Evolutionary conservation across 2,888 invertebrate genomes (phyloP).

Genomic region (Epinotia brunnichana): DNA sequence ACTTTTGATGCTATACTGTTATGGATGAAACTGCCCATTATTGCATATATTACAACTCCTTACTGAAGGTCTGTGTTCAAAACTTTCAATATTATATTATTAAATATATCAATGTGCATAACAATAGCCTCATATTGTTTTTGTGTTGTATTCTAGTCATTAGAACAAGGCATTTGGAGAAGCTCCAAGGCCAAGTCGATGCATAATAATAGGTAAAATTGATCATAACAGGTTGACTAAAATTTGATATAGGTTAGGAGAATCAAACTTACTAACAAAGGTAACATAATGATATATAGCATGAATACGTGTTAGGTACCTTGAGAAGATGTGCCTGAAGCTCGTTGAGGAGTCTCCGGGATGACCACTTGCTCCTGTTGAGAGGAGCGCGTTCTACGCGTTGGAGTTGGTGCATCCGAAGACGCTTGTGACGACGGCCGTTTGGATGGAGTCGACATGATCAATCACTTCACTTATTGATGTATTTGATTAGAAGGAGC

Average conservation of each 20-base stretch:
- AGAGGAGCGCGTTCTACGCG: conserved; percentile 73
- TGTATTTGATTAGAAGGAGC: background rate
- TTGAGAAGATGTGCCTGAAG: conserved; percentile 74
- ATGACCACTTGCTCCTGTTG: conserved; percentile 78
- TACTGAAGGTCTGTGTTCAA: too few relatives aligned
- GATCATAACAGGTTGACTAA: background rate
- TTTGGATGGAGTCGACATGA: conserved; percentile 76
- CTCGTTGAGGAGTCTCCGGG: conserved; percentile 79
- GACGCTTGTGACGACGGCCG: conserved; percentile 76
- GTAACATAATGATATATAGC: background rate
- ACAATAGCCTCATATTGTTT: too few relatives aligned
- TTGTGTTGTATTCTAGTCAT: too few relatives aligned
- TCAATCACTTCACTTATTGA: conserved; percentile 35
- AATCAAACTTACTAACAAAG: background rate
- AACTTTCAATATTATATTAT: too few relatives aligned
- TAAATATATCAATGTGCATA: too few relatives aligned
- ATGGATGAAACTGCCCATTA: too few relatives aligned
- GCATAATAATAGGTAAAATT: background rate
- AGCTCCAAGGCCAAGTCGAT: too few relatives aligned
- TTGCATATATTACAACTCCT: too few relatives aligned
- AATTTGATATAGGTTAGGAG: conserved; percentile 15
- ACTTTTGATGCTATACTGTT: too few relatives aligned
- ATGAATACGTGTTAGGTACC: conserved; percentile 52
- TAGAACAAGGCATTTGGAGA: too few relatives aligned
- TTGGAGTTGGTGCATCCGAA: conserved; percentile 77